phyloP scores from a whole-genome alignment of 2,113 vertebrate genomes.

The Sporophila hypoxantha region DNA sequence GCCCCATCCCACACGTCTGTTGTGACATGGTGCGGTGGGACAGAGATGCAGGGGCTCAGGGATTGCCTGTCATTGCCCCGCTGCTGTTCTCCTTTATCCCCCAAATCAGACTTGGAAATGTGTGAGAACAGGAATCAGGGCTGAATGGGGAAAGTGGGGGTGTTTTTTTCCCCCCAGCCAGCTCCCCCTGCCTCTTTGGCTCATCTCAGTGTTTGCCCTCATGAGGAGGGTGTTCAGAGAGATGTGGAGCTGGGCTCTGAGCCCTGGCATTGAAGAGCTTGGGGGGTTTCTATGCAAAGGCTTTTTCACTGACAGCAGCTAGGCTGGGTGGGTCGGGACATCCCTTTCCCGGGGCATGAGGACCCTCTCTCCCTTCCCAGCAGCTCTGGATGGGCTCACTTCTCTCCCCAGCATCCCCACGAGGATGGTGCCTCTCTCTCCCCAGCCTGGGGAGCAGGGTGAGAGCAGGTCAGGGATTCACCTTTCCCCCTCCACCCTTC shows the following conservation, averaged over 20 bases:
- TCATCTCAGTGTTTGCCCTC: background rate
- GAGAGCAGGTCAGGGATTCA: background rate
- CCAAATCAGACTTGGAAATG: background rate
- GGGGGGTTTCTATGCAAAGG: background rate
- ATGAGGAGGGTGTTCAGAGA: background rate
- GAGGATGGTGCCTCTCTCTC: rapidly evolving
- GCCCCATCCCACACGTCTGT: background rate
- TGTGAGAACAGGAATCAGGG: background rate
- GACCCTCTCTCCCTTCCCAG: background rate
- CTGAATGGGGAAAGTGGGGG: background rate
- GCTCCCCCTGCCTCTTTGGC: background rate
- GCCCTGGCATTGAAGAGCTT: rapidly evolving
- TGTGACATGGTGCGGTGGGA: rapidly evolving
- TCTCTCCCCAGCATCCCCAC: background rate
- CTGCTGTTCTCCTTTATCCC: background rate
- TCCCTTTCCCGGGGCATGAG: rapidly evolving
- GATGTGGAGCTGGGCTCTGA: background rate
- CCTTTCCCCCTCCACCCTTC: background rate
- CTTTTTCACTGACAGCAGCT: background rate
- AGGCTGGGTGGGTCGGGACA: background rate
- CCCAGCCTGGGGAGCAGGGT: rapidly evolving
- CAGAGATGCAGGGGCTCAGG: rapidly evolving
- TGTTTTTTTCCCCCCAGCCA: rapidly evolving
- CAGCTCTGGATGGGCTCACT: rapidly evolving
- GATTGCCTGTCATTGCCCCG: background rate